Base-by-base conservation (phyloP, 37 sponge, comb jelly and placozoan species). In the Axinella damicornis region DNA sequence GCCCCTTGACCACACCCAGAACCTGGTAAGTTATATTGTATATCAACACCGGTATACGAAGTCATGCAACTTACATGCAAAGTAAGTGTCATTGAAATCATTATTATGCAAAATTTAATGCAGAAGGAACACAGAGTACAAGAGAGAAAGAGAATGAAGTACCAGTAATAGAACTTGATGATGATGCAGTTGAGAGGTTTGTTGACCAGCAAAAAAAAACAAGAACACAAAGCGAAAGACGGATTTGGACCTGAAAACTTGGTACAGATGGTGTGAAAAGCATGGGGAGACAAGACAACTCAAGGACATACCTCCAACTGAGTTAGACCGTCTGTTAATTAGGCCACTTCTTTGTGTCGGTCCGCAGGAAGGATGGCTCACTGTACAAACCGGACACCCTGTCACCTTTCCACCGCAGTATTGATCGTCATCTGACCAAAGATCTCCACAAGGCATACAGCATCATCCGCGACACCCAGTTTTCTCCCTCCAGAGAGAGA, bases 191-290 rank as follows among this genome's bases (percentile, higher is more conserved):
- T 5, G 35, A 56, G 56, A 15, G 1, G 35, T 75, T 75, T 58
- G 59, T 75, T 25, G 34, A 57, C 21, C 32, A 75, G 14, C 57
- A 75, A 9, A 75, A 57, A n/a, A n/a, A 56, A 57, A 24, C 34
- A 75, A 56, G 28, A 75, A 46, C 46, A 46, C 46, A 4, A 46
- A 46, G 46, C 46, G 46, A 57, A 75, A 75, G 30, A 75, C 59
- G 31, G 35, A 56, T 1, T 30, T 13, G 9, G 76, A 75, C 76
- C 13, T 75, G 12, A 56, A 57, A 21, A 75, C n/a, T 25, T 75
- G 76, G 76, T 57, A 75, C 20, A 19, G 6, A 32, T 75, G 76
- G 76, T 75, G 59, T 55, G 59, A 13, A 27, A 16, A 28, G 35
- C 15, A 34, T 16, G 59, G 59, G 14, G 76, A 75, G 55, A 57